Evolutionary conservation across 2,888 invertebrate species (phyloP).

Genomic region (Phaedon cochleariae): DNA sequence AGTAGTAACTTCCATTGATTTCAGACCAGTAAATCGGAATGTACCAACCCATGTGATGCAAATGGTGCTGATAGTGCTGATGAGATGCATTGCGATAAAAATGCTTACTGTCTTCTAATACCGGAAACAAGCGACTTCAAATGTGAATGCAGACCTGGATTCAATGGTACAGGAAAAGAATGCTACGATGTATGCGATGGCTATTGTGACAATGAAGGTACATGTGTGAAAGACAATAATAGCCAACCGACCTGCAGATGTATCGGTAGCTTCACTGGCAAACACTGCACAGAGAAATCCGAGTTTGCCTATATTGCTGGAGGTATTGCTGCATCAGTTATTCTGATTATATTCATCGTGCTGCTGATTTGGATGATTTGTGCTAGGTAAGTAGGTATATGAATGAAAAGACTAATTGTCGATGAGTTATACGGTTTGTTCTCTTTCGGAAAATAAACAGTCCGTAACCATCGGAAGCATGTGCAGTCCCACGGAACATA

Average conservation of each 20-base stretch:
- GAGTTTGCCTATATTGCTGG: slow-evolving; percentile 95
- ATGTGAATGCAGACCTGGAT: slow-evolving; percentile 94
- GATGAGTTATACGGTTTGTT: no score
- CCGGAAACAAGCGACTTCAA: slow-evolving; percentile 85
- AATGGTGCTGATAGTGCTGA: slow-evolving; percentile 78
- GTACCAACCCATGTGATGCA: slow-evolving; percentile 91
- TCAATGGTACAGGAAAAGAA: slow-evolving; percentile 84
- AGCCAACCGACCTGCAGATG: slow-evolving; percentile 90
- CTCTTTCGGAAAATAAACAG: no score
- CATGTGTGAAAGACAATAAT: slow-evolving; percentile 83
- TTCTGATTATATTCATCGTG: slow-evolving; percentile 90
- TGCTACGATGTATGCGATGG: slow-evolving; percentile 86
- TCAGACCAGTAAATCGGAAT: slow-evolving; percentile 81
- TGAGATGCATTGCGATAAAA: slow-evolving; percentile 85
- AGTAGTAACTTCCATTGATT: slow-evolving; percentile 26
- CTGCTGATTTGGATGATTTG: slow-evolving; percentile 98
- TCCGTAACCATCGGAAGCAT: no score
- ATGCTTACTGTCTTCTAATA: slow-evolving; percentile 86
- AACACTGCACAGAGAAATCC: slow-evolving; percentile 89
- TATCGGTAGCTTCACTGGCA: slow-evolving; percentile 90
- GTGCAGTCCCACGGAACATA: no score
- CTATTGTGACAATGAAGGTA: slow-evolving; percentile 90
- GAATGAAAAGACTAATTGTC: no score
- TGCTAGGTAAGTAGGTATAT: slow-evolving; percentile 74
- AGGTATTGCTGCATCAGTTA: slow-evolving; percentile 93